phyloP scores from a whole-genome alignment of 2,113 vertebrate genomes.

The Malurus elegans region DNA sequence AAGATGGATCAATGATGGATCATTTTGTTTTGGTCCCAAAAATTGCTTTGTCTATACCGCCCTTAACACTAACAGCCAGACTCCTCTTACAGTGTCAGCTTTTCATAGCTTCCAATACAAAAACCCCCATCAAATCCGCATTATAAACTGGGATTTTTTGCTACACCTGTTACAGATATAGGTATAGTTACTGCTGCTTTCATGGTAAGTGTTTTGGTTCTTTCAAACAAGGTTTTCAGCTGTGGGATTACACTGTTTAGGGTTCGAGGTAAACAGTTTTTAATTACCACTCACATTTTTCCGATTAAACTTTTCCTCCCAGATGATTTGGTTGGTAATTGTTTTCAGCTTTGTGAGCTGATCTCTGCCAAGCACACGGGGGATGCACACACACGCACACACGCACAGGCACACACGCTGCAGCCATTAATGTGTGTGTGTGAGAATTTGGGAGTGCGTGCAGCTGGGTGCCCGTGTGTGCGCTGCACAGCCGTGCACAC shows the following conservation, averaged over 20 bases:
- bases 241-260: not conserved
- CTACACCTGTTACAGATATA: not conserved
- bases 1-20: not conserved
- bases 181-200: not conserved
- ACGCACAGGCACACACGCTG: not conserved
- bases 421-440: not conserved
- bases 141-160: not conserved
- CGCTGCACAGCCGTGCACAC: not conserved
- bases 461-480: not conserved
- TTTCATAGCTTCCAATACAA: not conserved
- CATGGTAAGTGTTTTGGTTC: not conserved
- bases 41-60: not conserved
- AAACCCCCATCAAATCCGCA: not conserved
- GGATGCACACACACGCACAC: not conserved
- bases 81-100: not conserved
- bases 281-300: conserved; percentile 47
- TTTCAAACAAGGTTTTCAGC: not conserved
- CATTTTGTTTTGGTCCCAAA: not conserved
- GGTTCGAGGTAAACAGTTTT: conserved; percentile 28
- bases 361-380: not conserved
- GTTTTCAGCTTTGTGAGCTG: not conserved
- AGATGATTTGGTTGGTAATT: not conserved
- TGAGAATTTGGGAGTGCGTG: not conserved
- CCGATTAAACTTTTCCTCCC: conserved; percentile 37
- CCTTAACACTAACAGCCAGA: not conserved